A percentile compares a stretch with the other conserved stretches of the same genome.
Conservation (phyloP, 2,113 vertebrate genomes). For the Petrocephalus zakoni region DNA sequence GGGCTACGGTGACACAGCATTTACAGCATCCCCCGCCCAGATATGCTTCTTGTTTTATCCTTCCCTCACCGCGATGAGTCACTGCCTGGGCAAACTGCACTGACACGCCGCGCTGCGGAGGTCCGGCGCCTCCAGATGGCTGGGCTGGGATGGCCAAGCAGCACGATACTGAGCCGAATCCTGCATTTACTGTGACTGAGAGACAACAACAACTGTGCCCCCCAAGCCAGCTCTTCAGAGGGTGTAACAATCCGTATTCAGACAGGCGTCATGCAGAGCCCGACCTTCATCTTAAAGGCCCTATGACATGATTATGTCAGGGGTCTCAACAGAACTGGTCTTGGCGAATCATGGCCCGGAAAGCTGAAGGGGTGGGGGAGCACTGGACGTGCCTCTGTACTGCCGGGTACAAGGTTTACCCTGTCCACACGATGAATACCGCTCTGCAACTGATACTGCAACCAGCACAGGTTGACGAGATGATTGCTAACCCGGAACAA, state of each 20-base stretch:
- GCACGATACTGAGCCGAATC: neutral
- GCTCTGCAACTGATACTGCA: neutral
- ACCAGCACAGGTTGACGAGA: neutral
- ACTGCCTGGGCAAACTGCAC: conserved; percentile 12
- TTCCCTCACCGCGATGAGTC: conserved; percentile 12
- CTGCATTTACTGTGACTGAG: neutral
- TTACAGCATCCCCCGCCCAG: conserved; percentile 33
- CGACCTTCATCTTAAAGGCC: neutral
- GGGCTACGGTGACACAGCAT: conserved; percentile 64
- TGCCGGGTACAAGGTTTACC: neutral
- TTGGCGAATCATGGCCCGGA: neutral
- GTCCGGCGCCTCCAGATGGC: neutral
- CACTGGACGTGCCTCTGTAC: neutral
- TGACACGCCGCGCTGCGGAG: conserved; percentile 7
- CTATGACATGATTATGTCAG: neutral
- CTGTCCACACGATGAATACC: neutral
- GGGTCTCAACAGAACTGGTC: neutral
- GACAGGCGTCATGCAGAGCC: neutral
- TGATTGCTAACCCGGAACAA: neutral
- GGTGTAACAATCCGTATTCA: neutral
- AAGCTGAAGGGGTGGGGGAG: neutral
- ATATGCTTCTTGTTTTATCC: neutral
- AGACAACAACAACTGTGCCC: neutral
- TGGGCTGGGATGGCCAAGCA: neutral
- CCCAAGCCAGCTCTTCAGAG: neutral